Base-by-base conservation (phyloP, 2,888 invertebrate genomes). In the Lathronympha strigana region DNA sequence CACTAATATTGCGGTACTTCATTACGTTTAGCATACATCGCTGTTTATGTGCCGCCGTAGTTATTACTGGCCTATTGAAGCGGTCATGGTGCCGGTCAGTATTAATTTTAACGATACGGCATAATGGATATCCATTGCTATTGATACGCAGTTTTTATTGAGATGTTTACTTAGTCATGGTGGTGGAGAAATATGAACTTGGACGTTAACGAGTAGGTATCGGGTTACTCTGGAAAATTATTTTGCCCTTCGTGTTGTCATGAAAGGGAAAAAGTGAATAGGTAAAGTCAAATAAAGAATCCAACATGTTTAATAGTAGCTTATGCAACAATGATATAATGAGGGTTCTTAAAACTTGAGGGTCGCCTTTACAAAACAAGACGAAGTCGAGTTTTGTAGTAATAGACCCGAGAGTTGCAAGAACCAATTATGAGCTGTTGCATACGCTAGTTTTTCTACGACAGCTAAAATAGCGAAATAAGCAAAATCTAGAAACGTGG, bases 1-100 rank as follows among this genome's bases (percentile, higher is more conserved):
- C 71, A 15, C 72, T 70, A 40, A 67, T 40, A 55, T 54, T 66
- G 57, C 62, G 63, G 72, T 73, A 72, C 66, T 69, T 69, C 66
- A 68, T 54, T 17, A 51, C 17, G 36, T 58, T 58, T 51, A n/a
- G 11, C 45, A 36, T 51, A 28, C 51, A 64, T 33, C 61, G 47
- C 63, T 67, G 53, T 64, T 47, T 61, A 33, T 23, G 31, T 40
- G 23, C 17, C 33, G 40, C 28, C 13, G 63, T 43, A 23, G 40
- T 31, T n/a, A 13, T 45, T 31, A 25, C 2, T 33, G 11, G 21
- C 2, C 21, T 8, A 17, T 28, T 11, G 13, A 38, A 17, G 23
- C 19, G 9, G 19, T 31, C 57, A 9, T 33, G 57, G 50, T 50
- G 57, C 36, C 6, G 3, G 23, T 33, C 43, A 63, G 17, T 33